phyloP scores from a whole-genome alignment of 2,797 vertebrate species.

The Sus cebifrons region DNA sequence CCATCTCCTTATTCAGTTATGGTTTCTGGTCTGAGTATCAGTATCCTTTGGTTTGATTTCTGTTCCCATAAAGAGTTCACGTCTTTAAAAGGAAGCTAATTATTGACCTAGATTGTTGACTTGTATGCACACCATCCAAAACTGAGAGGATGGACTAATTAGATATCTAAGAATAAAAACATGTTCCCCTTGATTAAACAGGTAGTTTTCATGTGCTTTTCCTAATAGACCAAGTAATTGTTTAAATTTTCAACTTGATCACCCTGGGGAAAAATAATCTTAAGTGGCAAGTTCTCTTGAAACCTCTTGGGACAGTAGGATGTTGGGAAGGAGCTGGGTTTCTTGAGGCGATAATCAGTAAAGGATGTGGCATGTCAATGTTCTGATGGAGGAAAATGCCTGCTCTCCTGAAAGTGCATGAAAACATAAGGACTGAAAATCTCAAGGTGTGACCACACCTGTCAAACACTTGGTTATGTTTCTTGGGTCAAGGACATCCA shows the following conservation, averaged over 20 bases:
- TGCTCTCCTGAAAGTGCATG: neutral
- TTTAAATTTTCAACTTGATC: slow-evolving; percentile 3
- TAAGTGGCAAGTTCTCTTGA: neutral
- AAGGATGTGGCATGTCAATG: neutral
- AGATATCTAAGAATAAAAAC: slow-evolving; percentile 36
- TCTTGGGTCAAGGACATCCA: neutral
- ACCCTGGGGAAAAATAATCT: neutral
- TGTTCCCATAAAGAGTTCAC: neutral
- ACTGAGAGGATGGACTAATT: neutral
- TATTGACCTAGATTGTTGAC: neutral
- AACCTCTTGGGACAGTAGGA: neutral
- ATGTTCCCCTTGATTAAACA: neutral
- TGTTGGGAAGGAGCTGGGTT: neutral
- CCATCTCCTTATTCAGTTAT: neutral
- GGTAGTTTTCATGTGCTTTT: neutral
- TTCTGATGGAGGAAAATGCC: neutral
- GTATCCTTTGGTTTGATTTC: slow-evolving; percentile 26
- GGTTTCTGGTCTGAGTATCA: neutral
- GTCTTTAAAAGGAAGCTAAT: slow-evolving; percentile 50
- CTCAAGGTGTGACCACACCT: neutral
- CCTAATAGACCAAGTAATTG: neutral
- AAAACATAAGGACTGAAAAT: neutral
- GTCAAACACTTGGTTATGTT: neutral
- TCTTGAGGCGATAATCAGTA: neutral
- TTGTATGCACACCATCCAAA: neutral